Evolutionary conservation across 2,888 invertebrate genomes (phyloP).

Genomic region (Caenorhabditis japonica): DNA sequence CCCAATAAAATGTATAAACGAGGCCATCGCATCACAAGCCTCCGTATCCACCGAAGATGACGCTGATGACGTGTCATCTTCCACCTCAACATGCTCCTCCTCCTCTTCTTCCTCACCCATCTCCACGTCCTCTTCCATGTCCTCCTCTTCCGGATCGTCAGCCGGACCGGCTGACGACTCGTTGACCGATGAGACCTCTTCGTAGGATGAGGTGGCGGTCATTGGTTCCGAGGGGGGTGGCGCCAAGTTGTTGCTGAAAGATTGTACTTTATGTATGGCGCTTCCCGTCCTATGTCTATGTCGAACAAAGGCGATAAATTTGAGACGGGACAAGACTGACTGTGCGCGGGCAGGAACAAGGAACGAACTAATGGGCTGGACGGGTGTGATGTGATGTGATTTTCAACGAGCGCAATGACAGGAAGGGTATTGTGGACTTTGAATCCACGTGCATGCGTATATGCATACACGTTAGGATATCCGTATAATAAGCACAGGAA

Average conservation of each 20-base stretch:
- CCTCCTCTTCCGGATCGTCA: slow-evolving; percentile 10
- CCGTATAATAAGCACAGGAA: too few relatives aligned
- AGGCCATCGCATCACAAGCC: slow-evolving; percentile 34
- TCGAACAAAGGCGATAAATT: slow-evolving; percentile 32
- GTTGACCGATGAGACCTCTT: slow-evolving; percentile 23
- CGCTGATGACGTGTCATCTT: slow-evolving; percentile 50
- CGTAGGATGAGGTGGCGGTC: slow-evolving; percentile 13
- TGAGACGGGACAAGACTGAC: not conserved
- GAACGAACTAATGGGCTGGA: too few relatives aligned
- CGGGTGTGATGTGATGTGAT: too few relatives aligned
- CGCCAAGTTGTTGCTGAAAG: not conserved
- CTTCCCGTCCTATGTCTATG: slow-evolving; percentile 1
- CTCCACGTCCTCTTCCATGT: slow-evolving; percentile 16
- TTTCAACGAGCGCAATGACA: too few relatives aligned
- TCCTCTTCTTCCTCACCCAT: not conserved
- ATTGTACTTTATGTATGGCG: not conserved
- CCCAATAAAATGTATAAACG: slow-evolving; percentile 54
- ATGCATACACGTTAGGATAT: too few relatives aligned
- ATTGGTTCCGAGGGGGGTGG: not conserved
- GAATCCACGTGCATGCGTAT: too few relatives aligned
- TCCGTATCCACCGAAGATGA: slow-evolving; percentile 40
- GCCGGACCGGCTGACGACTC: slow-evolving; percentile 26
- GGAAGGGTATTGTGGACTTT: too few relatives aligned
- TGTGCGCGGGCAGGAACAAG: not conserved
- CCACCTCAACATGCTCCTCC: slow-evolving; percentile 21